phyloP scores from a whole-genome alignment of 1,140 invertebrate species.

The Nephila pilipes region DNA sequence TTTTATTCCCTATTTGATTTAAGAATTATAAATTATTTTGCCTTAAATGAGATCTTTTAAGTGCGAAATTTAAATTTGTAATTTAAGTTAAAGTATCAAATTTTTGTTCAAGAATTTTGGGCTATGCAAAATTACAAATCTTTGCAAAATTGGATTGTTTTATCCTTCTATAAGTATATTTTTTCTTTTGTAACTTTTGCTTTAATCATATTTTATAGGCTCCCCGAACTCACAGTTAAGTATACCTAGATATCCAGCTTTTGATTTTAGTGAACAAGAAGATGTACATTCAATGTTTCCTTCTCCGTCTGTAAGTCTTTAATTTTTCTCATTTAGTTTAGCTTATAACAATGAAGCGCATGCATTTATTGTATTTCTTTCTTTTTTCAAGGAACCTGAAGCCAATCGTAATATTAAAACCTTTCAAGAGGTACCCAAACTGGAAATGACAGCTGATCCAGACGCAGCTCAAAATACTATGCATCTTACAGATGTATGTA shows the following conservation, averaged over 20 bases:
- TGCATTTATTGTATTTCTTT: neutral
- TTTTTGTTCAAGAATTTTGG: too few species aligned
- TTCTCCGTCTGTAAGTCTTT: conserved; percentile 53
- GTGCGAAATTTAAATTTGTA: too few species aligned
- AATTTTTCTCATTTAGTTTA: neutral
- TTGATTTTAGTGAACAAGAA: conserved; percentile 74
- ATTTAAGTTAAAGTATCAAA: too few species aligned
- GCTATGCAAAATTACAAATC: too few species aligned
- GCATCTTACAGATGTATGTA: conserved; percentile 39
- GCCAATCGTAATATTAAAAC: conserved; percentile 33
- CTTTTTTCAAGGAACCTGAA: conserved; percentile 52
- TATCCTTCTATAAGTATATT: neutral
- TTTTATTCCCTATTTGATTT: too few species aligned
- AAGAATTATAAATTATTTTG: too few species aligned
- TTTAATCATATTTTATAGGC: conserved; percentile 24
- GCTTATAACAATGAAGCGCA: neutral
- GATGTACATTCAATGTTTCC: conserved; percentile 56
- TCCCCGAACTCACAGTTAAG: conserved; percentile 57
- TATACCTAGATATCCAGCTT: conserved; percentile 67
- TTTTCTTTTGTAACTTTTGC: neutral
- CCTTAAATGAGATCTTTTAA: too few species aligned
- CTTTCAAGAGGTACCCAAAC: neutral
- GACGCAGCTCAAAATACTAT: conserved; percentile 29
- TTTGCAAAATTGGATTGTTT: too few species aligned
- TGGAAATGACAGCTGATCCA: neutral